These are phyloP conservation scores for Pammene aurita DNA, from an alignment of 2,888 invertebrate genomes.

Conservation along the genomic window DNA sequence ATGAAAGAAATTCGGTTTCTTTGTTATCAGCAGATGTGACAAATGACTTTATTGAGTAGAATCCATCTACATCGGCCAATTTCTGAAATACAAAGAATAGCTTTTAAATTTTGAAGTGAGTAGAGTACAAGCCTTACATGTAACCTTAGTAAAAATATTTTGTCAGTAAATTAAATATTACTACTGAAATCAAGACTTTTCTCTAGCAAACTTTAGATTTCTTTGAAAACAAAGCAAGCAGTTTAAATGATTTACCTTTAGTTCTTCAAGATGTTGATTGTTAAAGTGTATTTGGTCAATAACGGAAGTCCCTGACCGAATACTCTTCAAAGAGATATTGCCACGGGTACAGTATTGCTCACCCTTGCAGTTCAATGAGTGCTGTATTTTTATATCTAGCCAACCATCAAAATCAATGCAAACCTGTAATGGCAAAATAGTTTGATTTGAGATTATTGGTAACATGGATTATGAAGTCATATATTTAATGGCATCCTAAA, in stretches of 20 bases:
- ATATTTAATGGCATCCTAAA: no score
- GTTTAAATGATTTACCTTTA: constrained; percentile 77
- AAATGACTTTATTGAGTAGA: constrained; percentile 89
- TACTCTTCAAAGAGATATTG: constrained; percentile 87
- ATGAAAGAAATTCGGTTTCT: constrained; percentile 88
- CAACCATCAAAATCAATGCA: constrained; percentile 89
- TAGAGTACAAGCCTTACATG: no score
- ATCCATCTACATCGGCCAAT: constrained; percentile 86
- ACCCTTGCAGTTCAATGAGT: constrained; percentile 84
- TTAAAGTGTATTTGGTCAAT: constrained; percentile 85
- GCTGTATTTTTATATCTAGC: constrained; percentile 87
- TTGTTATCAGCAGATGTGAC: constrained; percentile 87
- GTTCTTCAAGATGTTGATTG: constrained; percentile 78
- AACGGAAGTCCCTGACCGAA: constrained; percentile 85
- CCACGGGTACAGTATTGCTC: constrained; percentile 86
- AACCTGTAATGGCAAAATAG: constrained; percentile 54
- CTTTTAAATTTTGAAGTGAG: background rate
- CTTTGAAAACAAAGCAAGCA: no score
- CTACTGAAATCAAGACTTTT: no score
- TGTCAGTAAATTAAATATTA: no score
- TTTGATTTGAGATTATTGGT: background rate
- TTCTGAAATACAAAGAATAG: constrained; percentile 71
- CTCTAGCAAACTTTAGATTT: no score
- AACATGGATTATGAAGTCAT: background rate
- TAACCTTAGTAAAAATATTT: no score